Conservation (phyloP, 2,888 invertebrate species). For the Altica lythri region DNA sequence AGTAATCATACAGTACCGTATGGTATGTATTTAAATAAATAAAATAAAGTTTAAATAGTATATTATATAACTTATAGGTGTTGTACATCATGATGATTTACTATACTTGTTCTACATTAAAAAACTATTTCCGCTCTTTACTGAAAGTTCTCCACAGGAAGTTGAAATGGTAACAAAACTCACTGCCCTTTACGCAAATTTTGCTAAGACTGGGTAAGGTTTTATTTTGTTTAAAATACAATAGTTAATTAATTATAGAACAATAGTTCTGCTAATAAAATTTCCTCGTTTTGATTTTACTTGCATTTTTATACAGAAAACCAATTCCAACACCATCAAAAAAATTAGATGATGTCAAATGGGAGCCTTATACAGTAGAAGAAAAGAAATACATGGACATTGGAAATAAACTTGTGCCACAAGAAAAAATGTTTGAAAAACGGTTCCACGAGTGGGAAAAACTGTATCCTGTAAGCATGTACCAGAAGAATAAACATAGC, state of each 20-base stretch:
- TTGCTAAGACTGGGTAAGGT: constrained; percentile 56
- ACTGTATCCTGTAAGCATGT: constrained; percentile 48
- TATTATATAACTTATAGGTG: constrained; percentile 46
- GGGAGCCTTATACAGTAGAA: constrained; percentile 53
- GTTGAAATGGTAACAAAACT: constrained; percentile 54
- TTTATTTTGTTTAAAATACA: constrained; percentile 13
- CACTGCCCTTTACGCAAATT: constrained; percentile 58
- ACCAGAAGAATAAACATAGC: constrained; percentile 19
- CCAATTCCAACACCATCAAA: constrained; percentile 47
- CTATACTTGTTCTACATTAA: constrained; percentile 59
- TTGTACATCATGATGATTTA: constrained; percentile 60
- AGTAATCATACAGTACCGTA: constrained; percentile 54
- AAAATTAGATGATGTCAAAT: constrained; percentile 51
- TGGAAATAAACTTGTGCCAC: constrained; percentile 51
- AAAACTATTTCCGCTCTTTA: constrained; percentile 52
- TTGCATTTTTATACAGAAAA: constrained; percentile 45
- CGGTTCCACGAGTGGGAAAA: constrained; percentile 56
- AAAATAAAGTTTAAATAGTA: not conserved
- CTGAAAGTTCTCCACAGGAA: constrained; percentile 52
- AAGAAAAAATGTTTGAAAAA: constrained; percentile 53
- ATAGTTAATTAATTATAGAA: too few species aligned
- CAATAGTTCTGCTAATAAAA: too few species aligned
- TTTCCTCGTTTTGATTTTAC: not conserved
- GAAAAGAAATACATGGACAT: constrained; percentile 56
- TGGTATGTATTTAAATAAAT: constrained; percentile 36